These are phyloP conservation scores for Adineta ricciae DNA, from an alignment of 2,888 invertebrate species.

Conservation along the genomic window DNA sequence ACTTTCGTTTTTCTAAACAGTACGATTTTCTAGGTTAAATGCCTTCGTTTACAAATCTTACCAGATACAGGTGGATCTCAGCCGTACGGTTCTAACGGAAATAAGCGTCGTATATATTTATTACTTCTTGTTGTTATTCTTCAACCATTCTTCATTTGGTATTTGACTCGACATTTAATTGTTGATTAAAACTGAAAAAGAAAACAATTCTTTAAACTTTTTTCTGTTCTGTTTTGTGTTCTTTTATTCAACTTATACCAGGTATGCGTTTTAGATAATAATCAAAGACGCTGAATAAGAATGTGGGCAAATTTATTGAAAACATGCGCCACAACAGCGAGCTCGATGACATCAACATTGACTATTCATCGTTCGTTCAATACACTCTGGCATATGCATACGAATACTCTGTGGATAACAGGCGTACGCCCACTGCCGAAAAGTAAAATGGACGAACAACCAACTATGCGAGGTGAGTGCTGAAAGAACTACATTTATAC, in stretches of 20 bases:
- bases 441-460: constrained; percentile 14
- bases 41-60: constrained; percentile 20
- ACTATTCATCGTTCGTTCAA: background rate
- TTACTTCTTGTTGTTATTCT: constrained; percentile 74
- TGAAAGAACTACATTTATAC: background rate
- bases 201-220: background rate
- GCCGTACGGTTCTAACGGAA: constrained; percentile 49
- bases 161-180: constrained; percentile 60
- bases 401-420: background rate
- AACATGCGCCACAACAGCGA: background rate
- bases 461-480: background rate
- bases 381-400: constrained; percentile 21
- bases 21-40: background rate
- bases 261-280: background rate
- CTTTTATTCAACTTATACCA: background rate
- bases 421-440: background rate
- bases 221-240: background rate
- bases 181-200: background rate
- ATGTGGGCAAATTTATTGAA: background rate
- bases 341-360: background rate
- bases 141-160: constrained; percentile 85
- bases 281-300: background rate
- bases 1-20: too few relatives aligned
- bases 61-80: background rate
- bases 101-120: constrained; percentile 80